These are phyloP conservation scores for Fistularia tabacaria DNA, from an alignment of 2,797 vertebrate genomes.

Conservation along the genomic window DNA sequence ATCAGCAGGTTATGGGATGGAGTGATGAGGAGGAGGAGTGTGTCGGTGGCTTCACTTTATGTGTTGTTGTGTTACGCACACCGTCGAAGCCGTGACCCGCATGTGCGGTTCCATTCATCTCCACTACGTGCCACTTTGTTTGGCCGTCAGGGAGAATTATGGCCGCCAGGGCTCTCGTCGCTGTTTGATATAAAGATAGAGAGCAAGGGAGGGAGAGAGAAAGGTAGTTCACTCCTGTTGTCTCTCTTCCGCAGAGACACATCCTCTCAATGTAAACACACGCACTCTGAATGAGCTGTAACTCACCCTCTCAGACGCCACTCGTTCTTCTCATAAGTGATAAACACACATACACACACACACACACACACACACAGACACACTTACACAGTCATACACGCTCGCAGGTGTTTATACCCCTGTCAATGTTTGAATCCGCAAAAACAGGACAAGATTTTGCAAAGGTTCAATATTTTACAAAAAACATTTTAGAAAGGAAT, in stretches of 20 bases:
- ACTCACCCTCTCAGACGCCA: slow-evolving; percentile 12
- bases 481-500: too few relatives aligned
- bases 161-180: slow-evolving; percentile 17
- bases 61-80: slow-evolving; percentile 41
- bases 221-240: slow-evolving; percentile 28
- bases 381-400: neutral
- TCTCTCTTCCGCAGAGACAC: neutral
- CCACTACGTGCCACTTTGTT: slow-evolving; percentile 14
- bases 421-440: too few relatives aligned
- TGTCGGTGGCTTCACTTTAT: slow-evolving; percentile 25
- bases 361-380: slow-evolving; percentile 9
- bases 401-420: too few relatives aligned
- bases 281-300: slow-evolving; percentile 14
- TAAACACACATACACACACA: slow-evolving; percentile 7
- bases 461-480: too few relatives aligned
- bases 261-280: neutral
- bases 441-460: too few relatives aligned
- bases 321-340: neutral
- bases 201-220: slow-evolving; percentile 2
- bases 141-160: slow-evolving; percentile 43
- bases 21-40: slow-evolving; percentile 53
- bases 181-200: slow-evolving; percentile 24
- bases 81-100: slow-evolving; percentile 16
- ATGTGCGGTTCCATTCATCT: slow-evolving; percentile 29
- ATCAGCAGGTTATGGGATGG: slow-evolving; percentile 66